A percentile compares a stretch with the other conserved stretches of the same genome.
Evolutionary conservation across 2,113 vertebrate genomes (phyloP).

Genomic region (Scomber scombrus): DNA sequence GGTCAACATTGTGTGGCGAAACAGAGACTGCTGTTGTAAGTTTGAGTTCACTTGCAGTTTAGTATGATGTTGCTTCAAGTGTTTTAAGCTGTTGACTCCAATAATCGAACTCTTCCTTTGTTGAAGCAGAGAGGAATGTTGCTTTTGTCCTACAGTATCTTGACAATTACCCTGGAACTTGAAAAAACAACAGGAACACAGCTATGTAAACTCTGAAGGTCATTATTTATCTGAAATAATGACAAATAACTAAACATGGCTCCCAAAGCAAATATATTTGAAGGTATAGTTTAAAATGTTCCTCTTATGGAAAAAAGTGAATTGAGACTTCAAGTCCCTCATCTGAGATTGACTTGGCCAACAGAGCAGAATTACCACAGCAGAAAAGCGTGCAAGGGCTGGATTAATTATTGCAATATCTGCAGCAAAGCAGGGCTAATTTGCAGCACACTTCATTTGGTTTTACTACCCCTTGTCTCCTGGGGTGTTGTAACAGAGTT

Average conservation of each 20-base stretch:
- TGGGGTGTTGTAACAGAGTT: conserved; percentile 68
- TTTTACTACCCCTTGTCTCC: conserved; percentile 73
- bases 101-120: conserved; percentile 51
- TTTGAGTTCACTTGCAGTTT: conserved; percentile 58
- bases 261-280: conserved; percentile 42
- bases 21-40: conserved; percentile 8
- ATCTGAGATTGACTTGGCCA: conserved; percentile 44
- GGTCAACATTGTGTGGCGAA: conserved; percentile 31
- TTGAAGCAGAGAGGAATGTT: conserved; percentile 56
- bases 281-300: conserved; percentile 28
- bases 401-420: conserved; percentile 76
- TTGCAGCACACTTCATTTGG: conserved; percentile 75
- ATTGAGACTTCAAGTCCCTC: conserved; percentile 16
- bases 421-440: conserved; percentile 71
- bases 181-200: conserved; percentile 40
- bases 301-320: conserved; percentile 12
- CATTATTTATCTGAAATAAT: conserved; percentile 37
- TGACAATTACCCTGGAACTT: conserved; percentile 52
- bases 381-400: conserved; percentile 64
- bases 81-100: conserved; percentile 35
- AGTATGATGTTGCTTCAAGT: conserved; percentile 33
- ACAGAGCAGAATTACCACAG: conserved; percentile 51
- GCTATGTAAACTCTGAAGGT: conserved; percentile 62
- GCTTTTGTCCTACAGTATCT: conserved; percentile 51
- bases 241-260: conserved; percentile 29